phyloP scores from a whole-genome alignment of 1,140 invertebrate genomes.

The Oncopodura yosiiana region DNA sequence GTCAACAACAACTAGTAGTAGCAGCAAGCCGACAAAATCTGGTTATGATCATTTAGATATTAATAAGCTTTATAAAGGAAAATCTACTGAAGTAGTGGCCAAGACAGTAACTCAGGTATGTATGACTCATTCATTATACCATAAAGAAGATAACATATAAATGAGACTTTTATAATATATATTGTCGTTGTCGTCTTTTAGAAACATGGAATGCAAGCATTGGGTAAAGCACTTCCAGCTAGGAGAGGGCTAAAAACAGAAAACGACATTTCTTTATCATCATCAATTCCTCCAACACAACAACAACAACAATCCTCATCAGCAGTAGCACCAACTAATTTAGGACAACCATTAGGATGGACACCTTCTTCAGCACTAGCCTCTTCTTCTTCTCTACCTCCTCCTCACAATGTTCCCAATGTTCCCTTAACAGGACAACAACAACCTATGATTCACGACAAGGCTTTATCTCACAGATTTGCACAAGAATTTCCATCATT shows the following conservation, averaged over 20 bases:
- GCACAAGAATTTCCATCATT: constrained; percentile 31
- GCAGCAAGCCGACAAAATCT: constrained; percentile 25
- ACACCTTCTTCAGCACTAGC: constrained; percentile 8
- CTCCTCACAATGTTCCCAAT: constrained; percentile 20
- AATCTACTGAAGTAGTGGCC: constrained; percentile 28
- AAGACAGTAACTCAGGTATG: constrained; percentile 32
- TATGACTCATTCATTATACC: no score
- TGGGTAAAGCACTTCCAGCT: constrained; percentile 33
- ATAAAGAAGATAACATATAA: no score
- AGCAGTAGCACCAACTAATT: background rate
- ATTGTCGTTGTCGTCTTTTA: no score
- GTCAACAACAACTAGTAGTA: constrained; percentile 17
- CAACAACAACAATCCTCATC: constrained; percentile 12
- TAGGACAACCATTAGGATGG: constrained; percentile 26
- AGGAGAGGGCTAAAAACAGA: constrained; percentile 27
- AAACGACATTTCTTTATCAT: constrained; percentile 12
- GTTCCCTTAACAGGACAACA: constrained; percentile 21
- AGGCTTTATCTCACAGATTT: constrained; percentile 11
- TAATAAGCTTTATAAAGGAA: constrained; percentile 34
- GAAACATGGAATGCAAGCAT: constrained; percentile 35
- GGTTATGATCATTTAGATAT: constrained; percentile 33
- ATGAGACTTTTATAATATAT: no score
- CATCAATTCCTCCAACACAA: constrained; percentile 14
- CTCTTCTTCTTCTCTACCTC: constrained; percentile 13
- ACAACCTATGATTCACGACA: background rate